These are phyloP conservation scores for Anoplolepis gracilipes DNA, from an alignment of 1,140 invertebrate species.

Conservation along the genomic window DNA sequence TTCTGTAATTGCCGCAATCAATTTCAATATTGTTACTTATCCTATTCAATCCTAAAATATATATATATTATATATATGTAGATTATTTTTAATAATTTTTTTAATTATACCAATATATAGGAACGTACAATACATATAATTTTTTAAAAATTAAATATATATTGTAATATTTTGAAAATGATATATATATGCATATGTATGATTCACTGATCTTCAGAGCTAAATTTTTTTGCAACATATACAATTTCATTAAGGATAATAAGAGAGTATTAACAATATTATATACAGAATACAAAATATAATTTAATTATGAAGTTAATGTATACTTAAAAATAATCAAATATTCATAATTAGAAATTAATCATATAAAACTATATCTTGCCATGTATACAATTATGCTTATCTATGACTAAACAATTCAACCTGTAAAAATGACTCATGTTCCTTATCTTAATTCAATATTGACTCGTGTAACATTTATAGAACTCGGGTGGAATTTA, in stretches of 20 bases:
- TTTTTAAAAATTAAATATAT: background rate
- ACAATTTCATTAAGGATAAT: too few species aligned
- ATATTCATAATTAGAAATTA: background rate
- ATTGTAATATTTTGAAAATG: background rate
- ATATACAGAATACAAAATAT: too few species aligned
- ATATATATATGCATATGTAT: too few species aligned
- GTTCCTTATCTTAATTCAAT: background rate
- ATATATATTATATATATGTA: background rate
- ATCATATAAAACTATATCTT: background rate
- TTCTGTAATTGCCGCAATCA: background rate
- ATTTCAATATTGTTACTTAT: conserved; percentile 23
- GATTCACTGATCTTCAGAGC: background rate
- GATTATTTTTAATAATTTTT: background rate
- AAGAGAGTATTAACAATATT: too few species aligned
- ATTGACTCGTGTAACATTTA: background rate
- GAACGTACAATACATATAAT: background rate
- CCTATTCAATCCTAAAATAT: background rate
- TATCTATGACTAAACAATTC: background rate
- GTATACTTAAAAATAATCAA: background rate
- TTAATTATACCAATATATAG: background rate
- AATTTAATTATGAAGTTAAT: background rate
- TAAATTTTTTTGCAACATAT: too few species aligned
- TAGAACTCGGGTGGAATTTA: background rate
- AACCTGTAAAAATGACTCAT: too few species aligned
- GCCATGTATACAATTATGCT: background rate